Percentiles rank a stretch among this genome's conserved stretches.
phyloP scores from a whole-genome alignment of 2,888 invertebrate genomes.

The Thalpophila matura region DNA sequence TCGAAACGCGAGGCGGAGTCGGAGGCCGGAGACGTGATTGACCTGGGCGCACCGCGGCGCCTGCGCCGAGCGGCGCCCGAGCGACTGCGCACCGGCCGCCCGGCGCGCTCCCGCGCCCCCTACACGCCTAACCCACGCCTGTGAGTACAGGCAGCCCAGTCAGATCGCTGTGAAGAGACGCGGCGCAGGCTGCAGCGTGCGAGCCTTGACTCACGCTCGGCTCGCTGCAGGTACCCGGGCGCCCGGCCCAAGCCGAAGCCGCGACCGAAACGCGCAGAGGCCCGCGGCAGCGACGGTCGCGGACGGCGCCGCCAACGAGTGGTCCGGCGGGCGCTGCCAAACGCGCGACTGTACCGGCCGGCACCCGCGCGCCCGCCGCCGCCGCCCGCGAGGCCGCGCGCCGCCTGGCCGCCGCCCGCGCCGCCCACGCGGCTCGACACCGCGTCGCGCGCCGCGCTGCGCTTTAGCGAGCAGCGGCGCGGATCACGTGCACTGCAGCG shows the following conservation, averaged over 20 bases:
- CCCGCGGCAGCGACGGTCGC: conserved; percentile 48
- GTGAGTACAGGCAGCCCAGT: too few species aligned
- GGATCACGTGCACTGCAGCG: conserved; percentile 46
- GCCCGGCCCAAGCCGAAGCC: conserved; percentile 36
- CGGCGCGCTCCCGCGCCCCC: conserved; percentile 16
- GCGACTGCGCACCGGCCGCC: conserved; percentile 5
- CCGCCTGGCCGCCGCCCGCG: conserved; percentile 68
- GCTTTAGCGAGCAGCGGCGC: conserved; percentile 60
- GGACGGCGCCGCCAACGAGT: conserved; percentile 65
- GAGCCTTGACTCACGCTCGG: neutral
- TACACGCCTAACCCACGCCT: conserved; percentile 80
- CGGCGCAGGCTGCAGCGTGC: too few species aligned
- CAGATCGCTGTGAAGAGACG: too few species aligned
- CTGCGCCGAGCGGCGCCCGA: conserved; percentile 52
- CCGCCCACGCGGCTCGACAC: conserved; percentile 64
- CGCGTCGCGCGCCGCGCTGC: conserved; percentile 67
- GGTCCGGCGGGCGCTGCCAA: conserved; percentile 74
- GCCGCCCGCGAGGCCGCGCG: conserved; percentile 64
- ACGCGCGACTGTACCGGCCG: conserved; percentile 81
- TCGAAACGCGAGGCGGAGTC: conserved; percentile 29
- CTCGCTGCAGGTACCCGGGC: conserved; percentile 72
- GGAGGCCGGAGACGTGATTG: conserved; percentile 68
- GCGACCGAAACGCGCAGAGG: conserved; percentile 30
- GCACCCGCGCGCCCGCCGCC: conserved; percentile 68
- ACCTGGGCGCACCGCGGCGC: conserved; percentile 67